A percentile compares a stretch with the other conserved stretches of the same genome.
Evolutionary conservation across 2,888 invertebrate genomes (phyloP).

Genomic region (Drosophila borealis): DNA sequence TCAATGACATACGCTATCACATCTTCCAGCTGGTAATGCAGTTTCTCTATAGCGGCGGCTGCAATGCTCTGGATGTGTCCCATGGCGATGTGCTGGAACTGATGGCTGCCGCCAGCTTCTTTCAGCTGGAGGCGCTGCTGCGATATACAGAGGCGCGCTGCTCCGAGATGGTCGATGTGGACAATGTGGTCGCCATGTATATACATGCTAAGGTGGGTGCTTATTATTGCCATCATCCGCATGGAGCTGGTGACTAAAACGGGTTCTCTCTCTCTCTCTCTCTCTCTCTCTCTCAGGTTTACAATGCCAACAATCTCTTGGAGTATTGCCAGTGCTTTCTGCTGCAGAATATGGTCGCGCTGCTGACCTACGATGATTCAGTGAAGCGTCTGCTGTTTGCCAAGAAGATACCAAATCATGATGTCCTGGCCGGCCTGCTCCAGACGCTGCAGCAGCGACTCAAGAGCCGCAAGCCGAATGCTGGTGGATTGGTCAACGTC

Average conservation of each 20-base stretch:
- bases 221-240: too few relatives aligned
- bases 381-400: conserved; percentile 95
- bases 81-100: conserved; percentile 93
- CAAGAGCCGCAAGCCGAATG: conserved; percentile 87
- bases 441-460: conserved; percentile 93
- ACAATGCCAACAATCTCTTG: conserved; percentile 93
- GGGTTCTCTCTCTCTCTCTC: neutral
- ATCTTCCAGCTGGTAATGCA: conserved; percentile 97
- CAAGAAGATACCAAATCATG: conserved; percentile 95
- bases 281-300: conserved; percentile 87
- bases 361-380: conserved; percentile 95
- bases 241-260: neutral
- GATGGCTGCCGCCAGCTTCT: conserved; percentile 96
- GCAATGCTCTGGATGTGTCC: conserved; percentile 91
- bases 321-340: conserved; percentile 96
- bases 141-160: conserved; percentile 94
- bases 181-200: conserved; percentile 96
- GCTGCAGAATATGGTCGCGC: conserved; percentile 97
- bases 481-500: conserved; percentile 66
- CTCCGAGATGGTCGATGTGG: conserved; percentile 92
- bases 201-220: conserved; percentile 93
- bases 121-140: conserved; percentile 93
- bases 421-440: conserved; percentile 93
- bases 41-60: conserved; percentile 95
- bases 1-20: conserved; percentile 96